A percentile compares a stretch with the other conserved stretches of the same genome.
These are phyloP conservation scores for Perca schrenkii DNA, from an alignment of 2,113 vertebrate genomes.

Conservation along the genomic window DNA sequence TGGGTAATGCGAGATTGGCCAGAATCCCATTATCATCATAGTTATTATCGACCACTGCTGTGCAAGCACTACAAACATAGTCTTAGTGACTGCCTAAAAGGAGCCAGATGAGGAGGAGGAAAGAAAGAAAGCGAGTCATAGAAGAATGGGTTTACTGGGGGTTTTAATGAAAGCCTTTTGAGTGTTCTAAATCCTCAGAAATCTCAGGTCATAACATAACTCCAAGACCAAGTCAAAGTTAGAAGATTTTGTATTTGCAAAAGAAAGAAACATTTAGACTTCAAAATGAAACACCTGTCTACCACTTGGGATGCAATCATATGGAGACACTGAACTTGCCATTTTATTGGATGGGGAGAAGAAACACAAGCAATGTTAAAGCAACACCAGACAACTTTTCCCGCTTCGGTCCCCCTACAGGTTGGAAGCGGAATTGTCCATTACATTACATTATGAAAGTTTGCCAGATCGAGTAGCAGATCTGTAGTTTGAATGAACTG, in stretches of 20 bases:
- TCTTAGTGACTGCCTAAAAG: conserved; percentile 36
- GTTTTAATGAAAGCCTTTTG: conserved; percentile 23
- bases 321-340: not conserved
- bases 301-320: conserved; percentile 9
- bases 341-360: conserved; percentile 9
- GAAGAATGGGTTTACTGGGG: conserved; percentile 15
- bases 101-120: conserved; percentile 35
- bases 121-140: not conserved
- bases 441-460: too few relatives aligned
- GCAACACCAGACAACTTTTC: too few relatives aligned
- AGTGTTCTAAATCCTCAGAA: conserved; percentile 17
- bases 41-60: conserved; percentile 70
- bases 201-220: conserved; percentile 30
- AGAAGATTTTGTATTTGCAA: not conserved
- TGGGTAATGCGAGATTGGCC: conserved; percentile 60
- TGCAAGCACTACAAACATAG: conserved; percentile 43
- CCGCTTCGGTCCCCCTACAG: too few relatives aligned
- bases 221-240: conserved; percentile 18
- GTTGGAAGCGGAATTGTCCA: too few relatives aligned
- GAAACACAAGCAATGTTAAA: conserved; percentile 3
- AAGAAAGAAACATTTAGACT: not conserved
- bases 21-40: conserved; percentile 66
- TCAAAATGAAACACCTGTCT: conserved; percentile 13
- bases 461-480: too few relatives aligned
- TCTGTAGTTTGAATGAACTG: too few relatives aligned